A percentile compares a stretch with the other conserved stretches of the same genome.
Conservation (phyloP, 1,140 invertebrate genomes). For the Bombus pascuorum region DNA sequence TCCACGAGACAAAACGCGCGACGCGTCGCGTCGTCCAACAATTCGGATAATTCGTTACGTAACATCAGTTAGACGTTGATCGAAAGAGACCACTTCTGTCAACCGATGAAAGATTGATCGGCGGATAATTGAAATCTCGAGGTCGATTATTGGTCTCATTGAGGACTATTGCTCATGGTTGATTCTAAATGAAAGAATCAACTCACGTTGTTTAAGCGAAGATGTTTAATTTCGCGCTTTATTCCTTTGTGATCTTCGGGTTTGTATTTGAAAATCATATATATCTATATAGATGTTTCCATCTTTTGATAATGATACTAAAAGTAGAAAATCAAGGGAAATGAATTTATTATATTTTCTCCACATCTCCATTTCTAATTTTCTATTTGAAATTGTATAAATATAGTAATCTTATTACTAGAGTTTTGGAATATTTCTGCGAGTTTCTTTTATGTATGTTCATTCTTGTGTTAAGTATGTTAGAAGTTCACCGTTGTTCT, state of each 20-base stretch:
- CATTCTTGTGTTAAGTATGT: neutral
- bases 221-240: no score
- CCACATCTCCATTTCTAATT: neutral
- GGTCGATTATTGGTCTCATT: neutral
- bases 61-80: neutral
- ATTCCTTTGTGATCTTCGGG: no score
- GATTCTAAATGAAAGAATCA: neutral
- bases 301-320: neutral
- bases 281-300: neutral
- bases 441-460: no score
- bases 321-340: neutral
- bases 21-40: neutral
- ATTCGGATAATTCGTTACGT: conserved; percentile 21
- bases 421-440: no score
- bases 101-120: neutral
- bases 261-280: no score
- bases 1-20: neutral
- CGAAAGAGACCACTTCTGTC: neutral
- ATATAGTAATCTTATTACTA: no score
- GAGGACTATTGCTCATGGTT: neutral
- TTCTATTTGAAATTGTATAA: no score
- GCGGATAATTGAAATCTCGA: neutral
- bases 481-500: neutral
- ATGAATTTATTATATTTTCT: neutral
- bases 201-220: neutral